phyloP scores from a whole-genome alignment of 1,140 invertebrate genomes.

The Macrotrachela quadricornifera region DNA sequence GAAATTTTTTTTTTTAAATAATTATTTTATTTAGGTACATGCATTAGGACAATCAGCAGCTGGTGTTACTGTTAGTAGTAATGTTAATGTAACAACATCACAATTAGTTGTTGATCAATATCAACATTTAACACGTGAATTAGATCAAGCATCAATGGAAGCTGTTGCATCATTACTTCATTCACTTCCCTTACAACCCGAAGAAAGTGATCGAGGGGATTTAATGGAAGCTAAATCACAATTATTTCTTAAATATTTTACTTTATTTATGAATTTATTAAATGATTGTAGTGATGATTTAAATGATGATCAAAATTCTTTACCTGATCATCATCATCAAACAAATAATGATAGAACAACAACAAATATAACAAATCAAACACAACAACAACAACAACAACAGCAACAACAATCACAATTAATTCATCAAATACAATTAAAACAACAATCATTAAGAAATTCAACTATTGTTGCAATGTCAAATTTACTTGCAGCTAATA shows the following conservation, averaged over 20 bases:
- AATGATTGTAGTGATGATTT: constrained; percentile 82
- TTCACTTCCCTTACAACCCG: constrained; percentile 76
- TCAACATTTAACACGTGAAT: constrained; percentile 38
- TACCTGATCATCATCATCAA: background rate
- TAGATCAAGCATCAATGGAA: constrained; percentile 93
- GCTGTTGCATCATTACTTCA: constrained; percentile 72
- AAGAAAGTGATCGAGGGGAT: constrained; percentile 85
- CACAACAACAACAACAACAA: background rate
- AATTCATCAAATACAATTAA: background rate
- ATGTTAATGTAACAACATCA: too few species aligned
- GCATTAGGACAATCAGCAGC: constrained; percentile 33
- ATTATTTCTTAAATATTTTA: constrained; percentile 84
- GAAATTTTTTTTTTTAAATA: too few species aligned
- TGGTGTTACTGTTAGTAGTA: background rate
- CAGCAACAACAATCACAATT: background rate
- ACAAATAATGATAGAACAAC: background rate
- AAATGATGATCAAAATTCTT: constrained; percentile 25
- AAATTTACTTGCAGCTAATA: constrained; percentile 87
- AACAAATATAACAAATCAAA: background rate
- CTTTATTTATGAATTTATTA: constrained; percentile 84
- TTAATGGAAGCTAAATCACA: constrained; percentile 95
- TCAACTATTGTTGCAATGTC: constrained; percentile 53
- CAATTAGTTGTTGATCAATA: too few species aligned
- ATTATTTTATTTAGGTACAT: too few species aligned
- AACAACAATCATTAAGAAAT: constrained; percentile 8